Evolutionary conservation across 2,888 invertebrate genomes (phyloP).

Genomic region (Pheosia tremula): DNA sequence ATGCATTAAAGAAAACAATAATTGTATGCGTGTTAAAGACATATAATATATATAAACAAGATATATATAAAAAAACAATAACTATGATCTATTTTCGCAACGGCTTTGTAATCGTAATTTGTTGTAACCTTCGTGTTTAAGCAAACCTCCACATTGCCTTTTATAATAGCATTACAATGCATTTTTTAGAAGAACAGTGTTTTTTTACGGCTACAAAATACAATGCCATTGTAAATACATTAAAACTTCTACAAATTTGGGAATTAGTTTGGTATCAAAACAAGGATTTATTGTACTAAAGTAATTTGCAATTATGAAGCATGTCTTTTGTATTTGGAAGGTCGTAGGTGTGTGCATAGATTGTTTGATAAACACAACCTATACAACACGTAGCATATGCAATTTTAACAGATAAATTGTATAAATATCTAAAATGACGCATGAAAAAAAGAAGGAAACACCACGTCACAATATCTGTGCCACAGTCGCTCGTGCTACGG

Average conservation of each 20-base stretch:
- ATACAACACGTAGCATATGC: not conserved
- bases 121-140: not conserved
- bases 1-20: not conserved
- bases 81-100: not conserved
- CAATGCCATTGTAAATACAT: too few species aligned
- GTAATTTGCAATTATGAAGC: not conserved
- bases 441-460: not conserved
- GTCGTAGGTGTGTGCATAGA: not conserved
- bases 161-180: too few species aligned
- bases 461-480: too few species aligned
- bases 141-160: not conserved
- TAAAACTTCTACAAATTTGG: too few species aligned
- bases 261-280: too few species aligned
- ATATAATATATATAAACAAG: too few species aligned
- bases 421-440: not conserved
- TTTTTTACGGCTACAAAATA: too few species aligned
- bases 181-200: too few species aligned
- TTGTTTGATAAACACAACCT: not conserved
- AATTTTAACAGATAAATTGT: too few species aligned
- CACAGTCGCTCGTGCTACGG: not conserved
- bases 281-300: too few species aligned
- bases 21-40: not conserved
- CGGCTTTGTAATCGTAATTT: not conserved
- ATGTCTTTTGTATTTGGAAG: not conserved
- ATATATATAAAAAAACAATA: too few species aligned